A percentile compares a stretch with the other conserved stretches of the same genome.
phyloP scores from a whole-genome alignment of 2,888 invertebrate species.

The Lamellibrachia columna region DNA sequence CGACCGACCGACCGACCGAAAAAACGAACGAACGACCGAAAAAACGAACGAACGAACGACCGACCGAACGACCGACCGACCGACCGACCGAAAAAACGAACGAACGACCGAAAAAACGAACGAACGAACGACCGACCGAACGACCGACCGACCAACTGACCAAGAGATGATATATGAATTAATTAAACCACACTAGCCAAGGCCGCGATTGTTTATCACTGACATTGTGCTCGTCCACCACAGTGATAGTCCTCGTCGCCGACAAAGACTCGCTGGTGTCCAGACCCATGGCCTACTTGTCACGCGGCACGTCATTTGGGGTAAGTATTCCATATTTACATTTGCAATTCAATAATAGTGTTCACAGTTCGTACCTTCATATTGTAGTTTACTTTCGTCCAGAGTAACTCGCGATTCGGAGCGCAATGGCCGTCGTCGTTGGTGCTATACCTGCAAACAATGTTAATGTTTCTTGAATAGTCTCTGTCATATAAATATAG shows the following conservation, averaged over 20 bases:
- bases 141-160: too few relatives aligned
- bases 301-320: constrained; percentile 55
- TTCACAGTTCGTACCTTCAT: neutral
- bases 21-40: too few relatives aligned
- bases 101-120: neutral
- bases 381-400: neutral
- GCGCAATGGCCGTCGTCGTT: too few relatives aligned
- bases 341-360: neutral
- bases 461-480: too few relatives aligned
- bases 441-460: too few relatives aligned
- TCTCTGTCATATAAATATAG: too few relatives aligned
- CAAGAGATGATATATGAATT: neutral
- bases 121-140: too few relatives aligned
- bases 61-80: too few relatives aligned
- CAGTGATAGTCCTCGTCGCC: constrained; percentile 58
- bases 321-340: constrained; percentile 40
- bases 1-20: neutral
- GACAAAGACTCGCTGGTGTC: constrained; percentile 51
- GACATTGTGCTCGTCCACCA: neutral
- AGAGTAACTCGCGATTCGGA: neutral
- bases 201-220: neutral
- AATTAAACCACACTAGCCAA: neutral
- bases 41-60: neutral
- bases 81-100: too few relatives aligned
- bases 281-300: constrained; percentile 53